These are phyloP conservation scores for Okapia johnstoni DNA, from an alignment of 2,113 vertebrate species.

Conservation along the genomic window DNA sequence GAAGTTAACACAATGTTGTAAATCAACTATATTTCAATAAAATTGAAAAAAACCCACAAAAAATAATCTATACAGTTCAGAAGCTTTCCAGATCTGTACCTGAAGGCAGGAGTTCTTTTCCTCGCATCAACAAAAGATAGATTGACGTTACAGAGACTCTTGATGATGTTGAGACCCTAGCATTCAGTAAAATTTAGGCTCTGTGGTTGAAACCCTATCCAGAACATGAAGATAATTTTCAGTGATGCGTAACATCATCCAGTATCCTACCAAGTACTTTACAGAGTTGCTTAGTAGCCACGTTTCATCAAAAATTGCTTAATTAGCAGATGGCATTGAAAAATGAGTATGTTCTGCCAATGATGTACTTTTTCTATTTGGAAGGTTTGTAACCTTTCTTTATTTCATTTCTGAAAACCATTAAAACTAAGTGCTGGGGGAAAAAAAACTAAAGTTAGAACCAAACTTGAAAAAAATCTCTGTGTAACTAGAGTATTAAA, in stretches of 20 bases:
- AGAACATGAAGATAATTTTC: neutral
- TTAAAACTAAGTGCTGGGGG: neutral
- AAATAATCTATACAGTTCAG: neutral
- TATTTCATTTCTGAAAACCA: neutral
- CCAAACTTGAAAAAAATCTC: neutral
- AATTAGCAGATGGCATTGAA: constrained; percentile 28
- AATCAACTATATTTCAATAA: neutral
- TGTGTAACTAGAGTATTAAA: neutral
- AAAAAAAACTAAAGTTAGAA: neutral
- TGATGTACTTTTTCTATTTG: neutral
- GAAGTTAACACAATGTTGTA: neutral
- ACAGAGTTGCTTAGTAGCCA: neutral
- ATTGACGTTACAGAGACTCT: neutral
- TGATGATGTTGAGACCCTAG: neutral
- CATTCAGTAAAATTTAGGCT: neutral
- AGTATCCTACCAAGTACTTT: neutral
- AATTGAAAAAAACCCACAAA: neutral
- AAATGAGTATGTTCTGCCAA: neutral
- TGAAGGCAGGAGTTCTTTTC: neutral
- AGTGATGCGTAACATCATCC: neutral
- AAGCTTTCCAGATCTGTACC: neutral
- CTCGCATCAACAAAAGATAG: neutral
- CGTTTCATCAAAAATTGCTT: neutral
- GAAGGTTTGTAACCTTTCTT: neutral
- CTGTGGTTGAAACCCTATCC: neutral